Percentiles rank a stretch among this genome's conserved stretches.
phyloP scores from a whole-genome alignment of 2,113 vertebrate species.

The Microcebus jonahi region DNA sequence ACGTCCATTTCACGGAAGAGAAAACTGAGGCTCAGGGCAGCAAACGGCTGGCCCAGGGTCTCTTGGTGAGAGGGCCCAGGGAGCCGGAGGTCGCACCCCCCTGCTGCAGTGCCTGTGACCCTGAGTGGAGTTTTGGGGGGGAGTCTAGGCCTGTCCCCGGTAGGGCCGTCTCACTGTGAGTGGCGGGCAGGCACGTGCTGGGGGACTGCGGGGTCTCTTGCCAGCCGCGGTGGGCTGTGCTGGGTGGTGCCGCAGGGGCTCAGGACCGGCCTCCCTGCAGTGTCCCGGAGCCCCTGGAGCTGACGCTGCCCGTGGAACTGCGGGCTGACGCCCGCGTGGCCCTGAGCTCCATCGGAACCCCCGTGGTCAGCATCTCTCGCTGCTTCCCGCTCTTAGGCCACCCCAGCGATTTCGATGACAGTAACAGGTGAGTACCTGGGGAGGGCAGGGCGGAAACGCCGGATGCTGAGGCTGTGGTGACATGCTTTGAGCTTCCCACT shows the following conservation, averaged over 20 bases:
- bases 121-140: background rate
- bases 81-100: background rate
- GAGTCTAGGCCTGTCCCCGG: background rate
- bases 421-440: slow-evolving; percentile 57
- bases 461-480: rapidly evolving
- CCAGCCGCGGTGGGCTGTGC: background rate
- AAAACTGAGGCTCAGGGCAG: background rate
- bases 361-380: slow-evolving; percentile 63
- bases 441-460: background rate
- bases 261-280: slow-evolving; percentile 44
- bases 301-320: slow-evolving; percentile 53
- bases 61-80: background rate
- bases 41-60: background rate
- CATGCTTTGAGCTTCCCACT: background rate
- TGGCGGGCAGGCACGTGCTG: background rate
- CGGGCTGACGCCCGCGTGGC: slow-evolving; percentile 3
- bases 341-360: slow-evolving; percentile 60
- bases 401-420: rapidly evolving
- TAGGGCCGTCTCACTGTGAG: background rate
- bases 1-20: background rate
- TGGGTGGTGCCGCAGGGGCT: background rate
- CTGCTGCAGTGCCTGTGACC: background rate
- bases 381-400: slow-evolving; percentile 58
- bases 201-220: background rate
- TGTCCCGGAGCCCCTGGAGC: slow-evolving; percentile 4